Percentiles rank a stretch among this genome's conserved stretches.
Evolutionary conservation across 2,113 vertebrate genomes (phyloP).

Genomic region (Python bivittatus): DNA sequence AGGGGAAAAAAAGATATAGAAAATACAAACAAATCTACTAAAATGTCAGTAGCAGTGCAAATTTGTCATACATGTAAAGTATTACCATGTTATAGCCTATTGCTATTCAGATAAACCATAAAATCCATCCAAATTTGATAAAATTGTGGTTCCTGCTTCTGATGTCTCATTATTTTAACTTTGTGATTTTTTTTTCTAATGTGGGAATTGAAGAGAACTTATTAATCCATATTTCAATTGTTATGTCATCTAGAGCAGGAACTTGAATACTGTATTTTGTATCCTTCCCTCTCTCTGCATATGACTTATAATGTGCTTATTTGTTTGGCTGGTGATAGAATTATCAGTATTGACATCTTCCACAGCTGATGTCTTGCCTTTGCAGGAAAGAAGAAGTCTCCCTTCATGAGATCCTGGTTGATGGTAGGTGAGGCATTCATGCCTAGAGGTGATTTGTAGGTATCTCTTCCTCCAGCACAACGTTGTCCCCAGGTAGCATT

Average conservation of each 20-base stretch:
- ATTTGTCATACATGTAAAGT: no score
- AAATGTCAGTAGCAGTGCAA: no score
- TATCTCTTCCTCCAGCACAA: constrained; percentile 26
- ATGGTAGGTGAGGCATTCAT: neutral
- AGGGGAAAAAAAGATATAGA: neutral
- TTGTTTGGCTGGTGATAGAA: neutral
- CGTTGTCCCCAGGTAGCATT: constrained; percentile 14
- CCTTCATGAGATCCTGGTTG: neutral
- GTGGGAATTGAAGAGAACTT: neutral
- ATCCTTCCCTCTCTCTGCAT: neutral
- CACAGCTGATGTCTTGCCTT: neutral
- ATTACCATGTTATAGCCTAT: no score
- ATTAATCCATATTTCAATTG: neutral
- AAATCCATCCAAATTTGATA: no score
- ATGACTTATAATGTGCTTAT: neutral
- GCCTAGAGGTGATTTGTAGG: neutral
- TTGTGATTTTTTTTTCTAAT: neutral
- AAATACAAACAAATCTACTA: no score
- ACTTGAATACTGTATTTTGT: neutral
- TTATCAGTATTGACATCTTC: neutral
- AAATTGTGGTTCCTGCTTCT: no score
- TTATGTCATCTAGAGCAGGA: no score
- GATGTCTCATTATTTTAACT: neutral
- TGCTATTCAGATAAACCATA: no score
- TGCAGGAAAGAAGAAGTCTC: neutral